These are phyloP conservation scores for Atlantisia rogersi DNA, from an alignment of 2,113 vertebrate genomes.

Conservation along the genomic window DNA sequence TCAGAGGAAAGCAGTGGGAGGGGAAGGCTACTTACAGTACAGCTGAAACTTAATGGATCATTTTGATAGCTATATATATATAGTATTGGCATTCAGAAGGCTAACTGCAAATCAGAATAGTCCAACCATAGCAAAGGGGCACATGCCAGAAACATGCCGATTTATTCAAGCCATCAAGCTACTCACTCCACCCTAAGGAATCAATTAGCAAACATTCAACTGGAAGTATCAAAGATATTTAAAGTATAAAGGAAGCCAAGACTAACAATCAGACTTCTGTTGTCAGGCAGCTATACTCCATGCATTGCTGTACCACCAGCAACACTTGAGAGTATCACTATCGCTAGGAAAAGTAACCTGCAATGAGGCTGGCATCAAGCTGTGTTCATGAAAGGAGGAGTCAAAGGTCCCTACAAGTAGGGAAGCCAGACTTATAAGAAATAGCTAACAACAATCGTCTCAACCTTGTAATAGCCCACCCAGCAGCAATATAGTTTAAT, in stretches of 20 bases:
- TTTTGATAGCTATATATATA: not conserved
- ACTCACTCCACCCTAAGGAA: not conserved
- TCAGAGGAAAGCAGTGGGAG: not conserved
- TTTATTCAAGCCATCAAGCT: not conserved
- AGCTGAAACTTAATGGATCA: not conserved
- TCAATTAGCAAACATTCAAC: not conserved
- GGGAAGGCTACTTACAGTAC: not conserved
- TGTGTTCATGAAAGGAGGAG: not conserved
- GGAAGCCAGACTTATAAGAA: not conserved
- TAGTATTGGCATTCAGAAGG: not conserved
- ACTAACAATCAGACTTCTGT: not conserved
- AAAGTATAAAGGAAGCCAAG: not conserved
- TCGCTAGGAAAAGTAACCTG: not conserved
- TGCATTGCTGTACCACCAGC: not conserved
- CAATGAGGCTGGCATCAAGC: not conserved
- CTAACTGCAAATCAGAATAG: not conserved
- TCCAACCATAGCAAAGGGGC: not conserved
- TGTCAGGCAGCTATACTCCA: not conserved
- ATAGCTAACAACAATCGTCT: not conserved
- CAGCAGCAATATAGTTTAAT: not conserved
- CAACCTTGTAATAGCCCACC: not conserved
- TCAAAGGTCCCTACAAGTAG: not conserved
- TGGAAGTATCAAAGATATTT: not conserved
- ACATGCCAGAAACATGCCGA: not conserved
- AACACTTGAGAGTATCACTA: not conserved